Base-by-base conservation (phyloP, 2,888 invertebrate species). In the Podotricha telesiphe region DNA sequence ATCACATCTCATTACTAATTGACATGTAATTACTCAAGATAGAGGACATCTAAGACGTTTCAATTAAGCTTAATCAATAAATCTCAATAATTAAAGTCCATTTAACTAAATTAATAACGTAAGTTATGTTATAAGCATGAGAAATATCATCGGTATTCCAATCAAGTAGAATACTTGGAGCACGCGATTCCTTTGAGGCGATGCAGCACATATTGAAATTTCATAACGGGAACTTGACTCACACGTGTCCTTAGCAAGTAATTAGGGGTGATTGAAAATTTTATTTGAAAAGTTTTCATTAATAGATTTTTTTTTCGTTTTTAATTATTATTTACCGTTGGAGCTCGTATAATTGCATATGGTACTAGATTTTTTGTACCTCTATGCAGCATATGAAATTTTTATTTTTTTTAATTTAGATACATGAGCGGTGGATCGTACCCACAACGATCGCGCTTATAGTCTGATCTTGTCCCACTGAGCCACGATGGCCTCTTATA, bases 171-270 rank as follows among this genome's bases (percentile, higher is more conserved):
- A 67, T 28, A 63, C 19, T 64, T 28, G 51, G 47, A 59, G 59
- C 62, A 58, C 59, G 53, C 59, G 64, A 55, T 67, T 70, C 70
- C 70, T 72, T 70, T 72, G 72, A 68, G 68, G 70, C 68, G 56
- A 48, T 68, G 53, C 53, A 59, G 69, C 67, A 68, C 51, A 58
- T 67, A 66, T 70, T 72, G 72, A 70, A 70, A 72, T 72, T 72
- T 70, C 70, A 72, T 70, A 72, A 68, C 72, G 58, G 45, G 34
- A 55, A 69, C 65, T 55, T 55, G 65, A 45, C 53, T 65, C 58
- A 50, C 58, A 45, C 61, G 69, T 67, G 61, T 61, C 34, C 51
- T 53, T 51, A 55, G 17, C 17, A 40, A 58, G 37, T 59, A 47
- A 62, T 51, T 53, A 50, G 48, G 19, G 19, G 10, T 28, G 20